Evolutionary conservation across 2,888 invertebrate species (phyloP), one percentile per base, ranked within the genome.

Genomic region (Drosophila longiperda): DNA sequence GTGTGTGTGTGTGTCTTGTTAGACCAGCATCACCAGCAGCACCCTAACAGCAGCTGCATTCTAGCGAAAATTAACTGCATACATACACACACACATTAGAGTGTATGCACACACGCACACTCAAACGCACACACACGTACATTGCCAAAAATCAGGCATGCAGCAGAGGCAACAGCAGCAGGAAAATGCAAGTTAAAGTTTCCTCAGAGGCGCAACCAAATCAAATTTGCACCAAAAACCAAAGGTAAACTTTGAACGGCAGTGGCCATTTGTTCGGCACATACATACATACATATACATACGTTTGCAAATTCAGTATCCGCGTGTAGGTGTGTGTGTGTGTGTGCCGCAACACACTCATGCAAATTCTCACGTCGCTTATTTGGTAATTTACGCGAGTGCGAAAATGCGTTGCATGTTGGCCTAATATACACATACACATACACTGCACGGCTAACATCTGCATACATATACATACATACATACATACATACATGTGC

Each of bases 311-410:
- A 12, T 20, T 52, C 26, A 9, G 17, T 29, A 32, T 20, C 20
- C 7, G 38, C 6, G 45, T n/a, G 48, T 36, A 54, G 38, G 32
- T 33, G 45, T 32, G 20, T 26, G 20, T 32, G 29, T 59, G 42
- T 38, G 42, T 29, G 48, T 48, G 32, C n/a, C 52, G 29, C 6
- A 63, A 59, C 65, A 74, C 78, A 76, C 69, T 64, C 70, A 73
- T 66, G 61, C 78, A 73, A 85, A 87, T 85, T 85, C 87, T 79
- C 87, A 85, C 83, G 81, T 85, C 83, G 87, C 85, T 83, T 87
- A 87, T 87, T 87, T 85, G 87, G 83, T 83, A 85, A 87, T 85
- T 87, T 85, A 85, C 85, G 87, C 85, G 85, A 87, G 87, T 87
- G 87, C 75, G 85, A 85, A 85, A 85, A 81, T 85, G 87, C 85